Percentiles rank a stretch among this genome's conserved stretches.
phyloP scores from a whole-genome alignment of 2,888 invertebrate species.

The Catocala sponsa region DNA sequence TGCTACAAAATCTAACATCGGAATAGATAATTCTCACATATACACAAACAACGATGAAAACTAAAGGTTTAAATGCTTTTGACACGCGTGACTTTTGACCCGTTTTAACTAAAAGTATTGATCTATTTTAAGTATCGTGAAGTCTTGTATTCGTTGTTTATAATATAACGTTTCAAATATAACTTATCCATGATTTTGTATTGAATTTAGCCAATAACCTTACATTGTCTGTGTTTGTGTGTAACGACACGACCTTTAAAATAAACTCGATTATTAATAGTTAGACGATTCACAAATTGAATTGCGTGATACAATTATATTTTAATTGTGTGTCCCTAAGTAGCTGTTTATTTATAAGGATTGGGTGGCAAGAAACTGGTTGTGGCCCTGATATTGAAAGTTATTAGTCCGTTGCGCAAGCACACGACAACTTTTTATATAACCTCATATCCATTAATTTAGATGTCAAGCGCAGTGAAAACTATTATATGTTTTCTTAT shows the following conservation, averaged over 20 bases:
- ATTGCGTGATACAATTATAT: conserved; percentile 14
- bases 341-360: conserved; percentile 2
- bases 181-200: no score
- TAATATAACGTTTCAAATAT: no score
- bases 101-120: no score
- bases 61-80: background rate
- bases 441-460: conserved; percentile 27
- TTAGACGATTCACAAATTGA: conserved; percentile 5
- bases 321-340: background rate
- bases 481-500: conserved; percentile 27
- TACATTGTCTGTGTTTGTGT: conserved; percentile 11
- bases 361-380: conserved; percentile 17
- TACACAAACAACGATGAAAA: background rate
- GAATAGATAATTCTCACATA: background rate
- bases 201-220: no score
- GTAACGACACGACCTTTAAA: conserved; percentile 20
- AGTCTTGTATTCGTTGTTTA: no score
- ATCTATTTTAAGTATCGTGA: no score
- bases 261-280: conserved; percentile 15
- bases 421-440: conserved; percentile 14
- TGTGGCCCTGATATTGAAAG: conserved; percentile 23
- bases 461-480: conserved; percentile 28
- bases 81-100: background rate
- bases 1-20: background rate
- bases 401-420: conserved; percentile 12